These are phyloP conservation scores for Ips typographus DNA, from an alignment of 1,140 invertebrate genomes.

Conservation along the genomic window DNA sequence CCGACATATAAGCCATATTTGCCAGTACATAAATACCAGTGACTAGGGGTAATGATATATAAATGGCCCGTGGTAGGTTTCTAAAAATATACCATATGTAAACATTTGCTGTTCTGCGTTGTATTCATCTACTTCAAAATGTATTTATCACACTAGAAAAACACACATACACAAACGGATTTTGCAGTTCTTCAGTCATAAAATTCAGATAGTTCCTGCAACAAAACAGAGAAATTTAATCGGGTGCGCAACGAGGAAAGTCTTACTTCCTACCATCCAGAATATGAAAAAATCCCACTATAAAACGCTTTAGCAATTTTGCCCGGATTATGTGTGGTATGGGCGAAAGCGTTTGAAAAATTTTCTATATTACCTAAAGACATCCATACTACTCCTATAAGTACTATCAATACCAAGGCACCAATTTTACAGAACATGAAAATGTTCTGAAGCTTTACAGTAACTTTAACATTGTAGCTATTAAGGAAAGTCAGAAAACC, in stretches of 20 bases:
- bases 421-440: constrained; percentile 90
- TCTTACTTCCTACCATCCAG: constrained; percentile 75
- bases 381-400: constrained; percentile 77
- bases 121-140: no score
- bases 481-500: constrained; percentile 85
- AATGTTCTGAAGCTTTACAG: constrained; percentile 84
- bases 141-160: constrained; percentile 60
- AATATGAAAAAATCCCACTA: constrained; percentile 95
- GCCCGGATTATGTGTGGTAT: constrained; percentile 76
- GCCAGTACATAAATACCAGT: constrained; percentile 85
- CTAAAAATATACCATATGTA: constrained; percentile 68
- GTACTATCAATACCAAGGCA: constrained; percentile 78
- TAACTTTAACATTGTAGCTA: constrained; percentile 83
- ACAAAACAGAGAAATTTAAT: constrained; percentile 33
- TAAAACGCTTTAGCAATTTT: constrained; percentile 90
- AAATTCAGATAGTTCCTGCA: constrained; percentile 92
- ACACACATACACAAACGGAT: constrained; percentile 78
- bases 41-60: constrained; percentile 83
- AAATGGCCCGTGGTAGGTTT: constrained; percentile 83
- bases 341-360: constrained; percentile 78
- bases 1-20: constrained; percentile 88
- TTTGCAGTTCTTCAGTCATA: constrained; percentile 93
- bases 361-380: constrained; percentile 64
- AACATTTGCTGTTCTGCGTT: no score
- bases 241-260: not conserved